Base-by-base conservation (phyloP, 2,888 invertebrate species). In the Tetragnatha montana region DNA sequence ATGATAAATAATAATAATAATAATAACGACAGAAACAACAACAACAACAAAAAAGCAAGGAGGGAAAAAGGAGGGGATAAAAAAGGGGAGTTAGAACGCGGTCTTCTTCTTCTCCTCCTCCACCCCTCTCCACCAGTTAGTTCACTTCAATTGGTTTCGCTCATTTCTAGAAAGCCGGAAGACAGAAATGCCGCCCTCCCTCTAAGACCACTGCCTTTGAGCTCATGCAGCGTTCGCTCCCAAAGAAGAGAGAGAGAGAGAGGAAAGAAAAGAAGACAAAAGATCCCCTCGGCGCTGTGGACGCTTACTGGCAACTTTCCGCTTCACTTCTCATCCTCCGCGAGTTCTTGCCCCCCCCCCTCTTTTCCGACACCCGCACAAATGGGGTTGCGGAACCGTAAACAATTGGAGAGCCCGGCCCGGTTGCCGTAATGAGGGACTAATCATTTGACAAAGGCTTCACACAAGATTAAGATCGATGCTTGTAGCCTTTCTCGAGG, bases 401-500 rank as follows among this genome's bases (percentile, higher is more conserved):
- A 90, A 90, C 89, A 90, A 90, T 90, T 87, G 86, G 86, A 90
- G 86, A 87, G 74, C 71, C 22, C 73, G 12, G 51, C 81, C 87
- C 87, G 78, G 82, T 76, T 82, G 75, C 82, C 81, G 89, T 90
- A 90, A 90, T 90, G 89, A 90, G 89, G 87, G 89, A 90, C 89
- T 90, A 90, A 90, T 90, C 89, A 90, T 90, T 90, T 90, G 89
- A 90, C 89, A 90, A 90, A 90, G 89, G 89, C 89, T 87, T 90
- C 89, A 90, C 89, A 90, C 89, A 79, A 90, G 89, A 90, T 90
- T 90, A 90, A 90, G 89, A 90, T 90, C 89, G 89, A 90, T 90
- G 89, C 86, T 81, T 78, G 74, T 86, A 70, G 35, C 21, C 19
- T 49, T 35, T 35, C 35, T 19, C 76, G 21, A 76, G 85, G 81